Evolutionary conservation across 2,797 vertebrate species (phyloP), one percentile per base, ranked within the genome.

Genomic region (Rhinatrema bivittatum): DNA sequence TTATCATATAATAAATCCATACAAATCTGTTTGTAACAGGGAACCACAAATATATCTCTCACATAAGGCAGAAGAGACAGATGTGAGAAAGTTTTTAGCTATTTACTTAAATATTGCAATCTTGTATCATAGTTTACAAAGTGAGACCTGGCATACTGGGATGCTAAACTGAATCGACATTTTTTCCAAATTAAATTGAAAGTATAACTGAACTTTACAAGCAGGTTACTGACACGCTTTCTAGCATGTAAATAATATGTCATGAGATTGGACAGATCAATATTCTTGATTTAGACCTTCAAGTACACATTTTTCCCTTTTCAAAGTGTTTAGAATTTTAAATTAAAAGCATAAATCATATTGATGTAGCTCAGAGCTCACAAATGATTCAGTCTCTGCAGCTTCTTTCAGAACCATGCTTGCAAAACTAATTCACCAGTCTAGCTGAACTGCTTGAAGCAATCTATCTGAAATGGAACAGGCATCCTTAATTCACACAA

Each of bases 261-360:
- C 17, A 45, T 23, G 22, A 36, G 21, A 31, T 18, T 50, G 32
- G 25, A 7, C 35, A 54, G 28, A 60, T 53, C 42, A 32, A 42
- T 65, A 62, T 19, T 17, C 10, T 46, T 27, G 26, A 30, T 52
- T 50, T 50, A 53, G 32, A 50, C 36, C 24, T 32, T 25, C 25
- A 46, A 40, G 39, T 16, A 53, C 53, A 12, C 16, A 59, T 29
- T 41, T 65, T 19, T 35, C n/a, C 4, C 20, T 24, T 26, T 20
- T 20, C 19, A 14, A 7, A 38, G 16, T 28, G 53, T 32, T 59
- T 52, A 47, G 20, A 56, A 58, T 61, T 67, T 53, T 39, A 74
- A 76, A 70, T 76, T 62, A 67, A 69, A 70, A 69, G 14, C 38
- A 71, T 74, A 64, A 70, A 68, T 67, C 63, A 47, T 39, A 59